phyloP scores from a whole-genome alignment of 2,797 vertebrate species.

The Furcifer pardalis region DNA sequence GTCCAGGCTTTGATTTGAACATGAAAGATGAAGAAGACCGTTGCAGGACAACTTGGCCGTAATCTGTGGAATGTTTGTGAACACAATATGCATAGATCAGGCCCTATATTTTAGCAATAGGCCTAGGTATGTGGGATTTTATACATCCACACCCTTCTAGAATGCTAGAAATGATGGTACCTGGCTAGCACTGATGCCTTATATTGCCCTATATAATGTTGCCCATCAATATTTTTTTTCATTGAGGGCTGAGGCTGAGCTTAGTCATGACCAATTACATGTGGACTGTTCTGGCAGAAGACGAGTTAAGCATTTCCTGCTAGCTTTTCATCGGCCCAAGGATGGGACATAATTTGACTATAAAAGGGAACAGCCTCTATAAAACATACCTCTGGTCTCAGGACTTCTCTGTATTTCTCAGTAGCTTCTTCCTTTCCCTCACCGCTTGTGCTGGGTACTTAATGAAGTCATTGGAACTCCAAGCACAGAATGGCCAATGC shows the following conservation, averaged over 20 bases:
- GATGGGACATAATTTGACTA: constrained; percentile 11
- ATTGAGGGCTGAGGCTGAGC: no score
- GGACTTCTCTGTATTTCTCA: constrained; percentile 6
- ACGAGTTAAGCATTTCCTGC: neutral
- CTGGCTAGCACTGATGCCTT: no score
- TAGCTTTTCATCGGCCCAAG: constrained; percentile 8
- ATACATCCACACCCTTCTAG: no score
- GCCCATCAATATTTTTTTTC: neutral
- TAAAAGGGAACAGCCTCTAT: constrained; percentile 30
- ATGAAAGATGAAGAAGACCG: no score
- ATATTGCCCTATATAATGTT: neutral
- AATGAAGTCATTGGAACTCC: constrained; percentile 55
- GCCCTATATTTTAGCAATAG: no score
- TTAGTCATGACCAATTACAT: neutral
- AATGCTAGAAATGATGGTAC: no score
- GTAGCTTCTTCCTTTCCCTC: constrained; percentile 50
- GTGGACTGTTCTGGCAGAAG: neutral
- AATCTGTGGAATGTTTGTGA: no score
- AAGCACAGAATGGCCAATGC: constrained; percentile 44
- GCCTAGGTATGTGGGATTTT: no score
- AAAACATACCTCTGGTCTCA: constrained; percentile 41
- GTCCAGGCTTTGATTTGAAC: no score
- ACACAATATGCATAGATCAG: no score
- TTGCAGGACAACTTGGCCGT: no score
- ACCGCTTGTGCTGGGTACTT: constrained; percentile 38